Evolutionary conservation across 2,797 vertebrate species (phyloP).

Genomic region (Diglossa cyanea): DNA sequence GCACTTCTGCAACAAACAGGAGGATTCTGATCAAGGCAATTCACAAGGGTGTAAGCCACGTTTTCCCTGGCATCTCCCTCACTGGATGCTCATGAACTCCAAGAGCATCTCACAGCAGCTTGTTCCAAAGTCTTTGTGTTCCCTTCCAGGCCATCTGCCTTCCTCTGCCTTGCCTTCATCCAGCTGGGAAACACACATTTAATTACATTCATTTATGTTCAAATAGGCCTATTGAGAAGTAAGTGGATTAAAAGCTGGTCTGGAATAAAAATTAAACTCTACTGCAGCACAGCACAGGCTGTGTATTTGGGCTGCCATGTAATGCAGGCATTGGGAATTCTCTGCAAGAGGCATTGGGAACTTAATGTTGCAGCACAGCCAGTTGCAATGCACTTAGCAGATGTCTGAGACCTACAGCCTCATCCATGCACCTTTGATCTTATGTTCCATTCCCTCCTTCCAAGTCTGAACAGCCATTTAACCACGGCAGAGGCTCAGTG

Average conservation of each 20-base stretch:
- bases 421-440: not conserved
- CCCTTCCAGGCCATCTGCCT: not conserved
- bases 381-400: slow-evolving; percentile 8
- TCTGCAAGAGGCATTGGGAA: not conserved
- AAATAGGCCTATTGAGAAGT: slow-evolving; percentile 16
- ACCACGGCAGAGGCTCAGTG: not conserved
- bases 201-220: slow-evolving; percentile 46
- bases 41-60: not conserved
- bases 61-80: not conserved
- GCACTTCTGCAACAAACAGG: not conserved
- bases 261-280: slow-evolving; percentile 16
- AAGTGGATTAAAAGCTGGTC: slow-evolving; percentile 48
- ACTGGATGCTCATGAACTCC: not conserved
- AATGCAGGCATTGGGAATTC: not conserved
- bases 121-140: not conserved
- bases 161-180: not conserved
- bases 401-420: not conserved
- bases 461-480: not conserved
- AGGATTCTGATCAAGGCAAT: not conserved
- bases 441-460: not conserved
- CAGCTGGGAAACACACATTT: not conserved
- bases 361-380: not conserved
- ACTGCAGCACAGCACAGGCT: not conserved
- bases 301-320: not conserved
- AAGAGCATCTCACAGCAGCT: not conserved